Evolutionary conservation across 2,797 vertebrate genomes (phyloP).

Genomic region (Darevskia mixta): DNA sequence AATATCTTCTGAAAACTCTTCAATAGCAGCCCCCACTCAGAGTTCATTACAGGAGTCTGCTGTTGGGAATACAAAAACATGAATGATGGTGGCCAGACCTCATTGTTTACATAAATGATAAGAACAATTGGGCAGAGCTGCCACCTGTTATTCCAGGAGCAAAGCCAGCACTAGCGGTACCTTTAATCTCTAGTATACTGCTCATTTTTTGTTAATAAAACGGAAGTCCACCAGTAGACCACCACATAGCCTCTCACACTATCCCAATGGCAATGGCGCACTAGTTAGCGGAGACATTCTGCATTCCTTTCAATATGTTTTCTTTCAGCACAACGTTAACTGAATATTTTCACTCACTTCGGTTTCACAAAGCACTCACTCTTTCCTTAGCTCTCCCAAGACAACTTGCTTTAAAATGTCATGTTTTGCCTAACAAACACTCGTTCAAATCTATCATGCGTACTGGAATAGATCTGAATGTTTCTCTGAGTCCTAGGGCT

Average conservation of each 20-base stretch:
- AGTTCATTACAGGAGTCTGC: background rate
- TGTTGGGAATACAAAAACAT: background rate
- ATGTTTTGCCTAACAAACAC: conserved; percentile 42
- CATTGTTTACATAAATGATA: background rate
- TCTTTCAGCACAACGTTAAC: background rate
- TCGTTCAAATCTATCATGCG: background rate
- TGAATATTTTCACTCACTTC: conserved; percentile 22
- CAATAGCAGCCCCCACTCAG: background rate
- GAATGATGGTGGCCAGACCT: background rate
- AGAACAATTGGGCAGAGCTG: background rate
- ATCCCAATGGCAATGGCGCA: conserved; percentile 17
- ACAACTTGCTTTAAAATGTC: conserved; percentile 4
- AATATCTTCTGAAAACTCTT: conserved; percentile 1
- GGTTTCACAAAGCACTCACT: background rate
- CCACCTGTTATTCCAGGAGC: background rate
- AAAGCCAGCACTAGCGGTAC: background rate
- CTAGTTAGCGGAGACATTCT: background rate
- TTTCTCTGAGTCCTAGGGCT: conserved; percentile 1
- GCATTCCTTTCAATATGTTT: conserved; percentile 2
- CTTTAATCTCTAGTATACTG: background rate
- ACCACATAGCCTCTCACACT: conserved; percentile 3
- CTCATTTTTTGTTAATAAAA: background rate
- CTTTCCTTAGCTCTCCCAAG: background rate
- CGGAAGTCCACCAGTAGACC: background rate
- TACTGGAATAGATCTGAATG: conserved; percentile 6